Percentiles rank a stretch among this genome's conserved stretches.
These are phyloP conservation scores for Chlorocebus sabaeus DNA, from an alignment of 2,113 vertebrate genomes.

Conservation along the genomic window DNA sequence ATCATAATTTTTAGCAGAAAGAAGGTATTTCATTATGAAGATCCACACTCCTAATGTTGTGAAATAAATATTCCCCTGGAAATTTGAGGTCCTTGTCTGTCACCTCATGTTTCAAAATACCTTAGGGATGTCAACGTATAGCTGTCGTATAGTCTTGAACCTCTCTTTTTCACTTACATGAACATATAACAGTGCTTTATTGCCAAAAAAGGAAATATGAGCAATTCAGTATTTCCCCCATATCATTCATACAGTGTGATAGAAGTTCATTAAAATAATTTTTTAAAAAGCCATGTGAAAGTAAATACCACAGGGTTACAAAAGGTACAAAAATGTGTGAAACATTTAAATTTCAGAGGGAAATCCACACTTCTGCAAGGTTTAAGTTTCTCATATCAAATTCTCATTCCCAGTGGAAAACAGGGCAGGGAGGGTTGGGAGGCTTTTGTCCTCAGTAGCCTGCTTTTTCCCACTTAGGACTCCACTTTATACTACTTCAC, in stretches of 20 bases:
- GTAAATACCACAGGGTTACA: slow-evolving; percentile 61
- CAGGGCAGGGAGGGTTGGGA: background rate
- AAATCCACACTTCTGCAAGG: background rate
- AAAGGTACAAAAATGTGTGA: slow-evolving; percentile 2
- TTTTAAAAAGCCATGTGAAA: slow-evolving; percentile 47
- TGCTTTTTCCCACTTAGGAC: background rate
- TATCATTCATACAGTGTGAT: slow-evolving; percentile 58
- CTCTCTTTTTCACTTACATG: background rate
- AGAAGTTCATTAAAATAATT: slow-evolving; percentile 60
- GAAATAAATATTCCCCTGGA: slow-evolving; percentile 61
- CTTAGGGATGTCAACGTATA: slow-evolving; percentile 41
- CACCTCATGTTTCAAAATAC: slow-evolving; percentile 58
- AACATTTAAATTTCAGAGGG: slow-evolving; percentile 38
- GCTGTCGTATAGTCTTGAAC: background rate
- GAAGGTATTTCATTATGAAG: slow-evolving; percentile 62
- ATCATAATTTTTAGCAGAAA: background rate
- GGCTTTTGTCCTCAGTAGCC: background rate
- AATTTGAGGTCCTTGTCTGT: slow-evolving; percentile 47
- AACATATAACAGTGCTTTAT: slow-evolving; percentile 64
- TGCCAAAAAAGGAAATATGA: slow-evolving; percentile 74
- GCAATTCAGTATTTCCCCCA: slow-evolving; percentile 52
- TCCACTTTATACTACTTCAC: background rate
- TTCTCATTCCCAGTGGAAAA: background rate
- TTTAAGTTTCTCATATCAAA: background rate
- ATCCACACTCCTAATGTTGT: slow-evolving; percentile 26